These are phyloP conservation scores for Tortrix viridana DNA, from an alignment of 2,888 invertebrate genomes.

Conservation along the genomic window DNA sequence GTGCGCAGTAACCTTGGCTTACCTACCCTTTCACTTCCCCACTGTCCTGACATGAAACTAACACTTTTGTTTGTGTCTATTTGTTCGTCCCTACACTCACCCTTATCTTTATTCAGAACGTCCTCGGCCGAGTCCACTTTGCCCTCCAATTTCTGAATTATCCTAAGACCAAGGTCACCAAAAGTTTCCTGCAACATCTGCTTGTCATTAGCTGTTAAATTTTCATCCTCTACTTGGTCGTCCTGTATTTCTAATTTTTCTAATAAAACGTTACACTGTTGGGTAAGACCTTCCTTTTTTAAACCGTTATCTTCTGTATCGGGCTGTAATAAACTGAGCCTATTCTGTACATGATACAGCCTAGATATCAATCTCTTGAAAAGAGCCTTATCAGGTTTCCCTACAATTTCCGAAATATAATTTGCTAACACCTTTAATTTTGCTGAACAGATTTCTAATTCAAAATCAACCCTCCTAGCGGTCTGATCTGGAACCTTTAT, in stretches of 20 bases:
- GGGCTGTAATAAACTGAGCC: neutral
- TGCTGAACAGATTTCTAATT: slow-evolving; percentile 5
- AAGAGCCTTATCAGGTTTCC: slow-evolving; percentile 4
- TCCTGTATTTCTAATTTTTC: slow-evolving; percentile 4
- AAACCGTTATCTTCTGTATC: neutral
- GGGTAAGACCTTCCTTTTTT: neutral
- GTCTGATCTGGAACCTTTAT: neutral
- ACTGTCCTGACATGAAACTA: no score
- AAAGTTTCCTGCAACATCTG: slow-evolving; percentile 7
- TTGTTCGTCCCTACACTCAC: no score
- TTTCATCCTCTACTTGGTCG: neutral
- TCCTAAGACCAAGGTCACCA: no score
- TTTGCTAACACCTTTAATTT: slow-evolving; percentile 5
- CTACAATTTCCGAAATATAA: slow-evolving; percentile 13
- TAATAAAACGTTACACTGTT: slow-evolving; percentile 5
- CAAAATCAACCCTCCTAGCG: neutral
- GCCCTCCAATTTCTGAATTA: no score
- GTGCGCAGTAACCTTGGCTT: neutral
- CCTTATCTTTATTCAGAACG: no score
- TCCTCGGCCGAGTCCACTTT: no score
- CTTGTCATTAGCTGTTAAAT: slow-evolving; percentile 4
- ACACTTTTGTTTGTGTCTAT: no score
- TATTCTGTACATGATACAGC: slow-evolving; percentile 12
- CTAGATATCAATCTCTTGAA: slow-evolving; percentile 10
- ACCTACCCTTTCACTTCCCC: neutral